Evolutionary conservation across 2,113 vertebrate genomes (phyloP), one percentile per base, ranked within the genome.

Genomic region (Gavialis gangeticus): DNA sequence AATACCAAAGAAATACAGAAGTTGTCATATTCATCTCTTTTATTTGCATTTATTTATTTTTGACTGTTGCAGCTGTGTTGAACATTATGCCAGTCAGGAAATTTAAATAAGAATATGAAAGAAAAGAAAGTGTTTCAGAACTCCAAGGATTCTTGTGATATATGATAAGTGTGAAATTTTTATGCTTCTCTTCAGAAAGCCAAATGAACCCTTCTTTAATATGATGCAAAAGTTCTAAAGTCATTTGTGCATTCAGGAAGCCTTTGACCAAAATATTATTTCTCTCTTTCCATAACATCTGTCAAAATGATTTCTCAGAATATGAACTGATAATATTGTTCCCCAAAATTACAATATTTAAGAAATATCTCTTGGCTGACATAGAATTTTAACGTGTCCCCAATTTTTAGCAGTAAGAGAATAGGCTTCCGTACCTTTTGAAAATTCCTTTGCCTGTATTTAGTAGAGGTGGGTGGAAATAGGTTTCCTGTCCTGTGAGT

Each of bases 261-360:
- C 25, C 8, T 73, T 90, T 89, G 46, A 58, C 27, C 55, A 59
- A 27, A n/a, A 92, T 79, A 18, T 83, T 77, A 85, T 79, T 83
- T 85, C 57, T 91, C 59, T 92, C 64, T 9, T 34, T 15, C 54
- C 57, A 18, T n/a, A 63, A 16, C 22, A 86, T 88, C 56, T 85
- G 63, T 82, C 58, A 85, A 25, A 88, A 28, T 62, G 25, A 88
- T 90, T 85, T 76, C 17, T 62, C 66, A 76, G 67, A 81, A 92
- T 83, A 76, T 64, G 59, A 94, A 91, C 46, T 57, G 69, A 93
- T 93, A 95, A 85, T 75, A 82, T 25, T 92, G 83, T 79, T 87
- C 54, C 67, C 3, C 25, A 94, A 46, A 91, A 91, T 22, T 87
- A 75, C 30, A 78, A 2, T 78, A 86, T 92, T 94, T 76, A 82